Evolutionary conservation across 2,888 invertebrate species (phyloP), one percentile per base, ranked within the genome.

Genomic region (Chirona hameri): DNA sequence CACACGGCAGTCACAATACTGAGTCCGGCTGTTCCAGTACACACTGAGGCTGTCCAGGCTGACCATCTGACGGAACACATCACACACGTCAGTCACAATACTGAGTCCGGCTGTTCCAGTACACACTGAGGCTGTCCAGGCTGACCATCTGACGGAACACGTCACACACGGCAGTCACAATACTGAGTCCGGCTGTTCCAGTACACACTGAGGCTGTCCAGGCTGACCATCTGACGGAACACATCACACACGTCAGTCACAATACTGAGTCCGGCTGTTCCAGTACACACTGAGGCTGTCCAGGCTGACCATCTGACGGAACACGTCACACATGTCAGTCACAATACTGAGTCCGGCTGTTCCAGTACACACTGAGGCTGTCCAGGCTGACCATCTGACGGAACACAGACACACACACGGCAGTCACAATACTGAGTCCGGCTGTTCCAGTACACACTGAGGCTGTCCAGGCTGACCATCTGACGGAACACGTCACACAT

Each of bases 381-480:
- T n/a, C n/a, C n/a, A n/a, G n/a, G n/a, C n/a, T n/a, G n/a, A n/a
- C n/a, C n/a, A n/a, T n/a, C n/a, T n/a, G n/a, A n/a, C 39, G 39
- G 39, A 39, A 7, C 39, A 39, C 39, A 39, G 2, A n/a, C n/a
- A n/a, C 39, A 39, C 39, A 39, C 4, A 39, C 39, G 39, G n/a
- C n/a, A n/a, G n/a, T n/a, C n/a, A n/a, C n/a, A n/a, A n/a, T n/a
- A n/a, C 39, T 90, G 89, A 57, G 91, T 89, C 81, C 89, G 88
- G 82, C 93, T 93, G 88, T 97, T 96, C 95, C 96, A 96, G 88
- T 98, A 98, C 15, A 95, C 90, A 0, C 96, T 92, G 83, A 97
- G 90, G 82, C 93, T 93, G 88, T 96, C 94, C 86, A 97, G 90
- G 86, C 91, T 91, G 82, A 96, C 91, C 85, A 95, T 90, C 93